A percentile compares a stretch with the other conserved stretches of the same genome.
These are phyloP conservation scores for Metridium senile DNA, from an alignment of 92 coral and sea anemone species.

Conservation along the genomic window DNA sequence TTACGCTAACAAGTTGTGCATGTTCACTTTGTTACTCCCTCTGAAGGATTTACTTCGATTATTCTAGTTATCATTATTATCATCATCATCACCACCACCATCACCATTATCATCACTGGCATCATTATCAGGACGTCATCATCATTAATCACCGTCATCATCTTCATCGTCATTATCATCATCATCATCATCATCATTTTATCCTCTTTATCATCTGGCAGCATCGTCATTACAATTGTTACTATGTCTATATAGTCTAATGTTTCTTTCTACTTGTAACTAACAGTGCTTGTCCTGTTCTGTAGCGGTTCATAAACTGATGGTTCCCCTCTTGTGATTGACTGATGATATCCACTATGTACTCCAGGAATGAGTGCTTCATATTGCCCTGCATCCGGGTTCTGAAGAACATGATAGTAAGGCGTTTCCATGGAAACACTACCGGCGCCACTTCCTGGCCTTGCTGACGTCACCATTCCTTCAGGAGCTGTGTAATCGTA, in stretches of 20 bases:
- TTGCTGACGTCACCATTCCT: background rate
- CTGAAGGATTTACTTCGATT: too few species aligned
- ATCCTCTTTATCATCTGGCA: too few species aligned
- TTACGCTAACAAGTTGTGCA: too few species aligned
- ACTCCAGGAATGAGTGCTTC: background rate
- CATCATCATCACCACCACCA: too few species aligned
- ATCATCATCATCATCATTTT: too few species aligned
- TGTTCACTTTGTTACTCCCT: too few species aligned
- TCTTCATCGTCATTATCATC: too few species aligned
- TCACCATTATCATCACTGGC: too few species aligned
- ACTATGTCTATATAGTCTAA: background rate
- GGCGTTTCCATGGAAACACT: conserved; percentile 1
- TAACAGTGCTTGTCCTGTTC: background rate
- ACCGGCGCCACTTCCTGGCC: background rate
- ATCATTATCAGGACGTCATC: too few species aligned
- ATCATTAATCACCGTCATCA: too few species aligned
- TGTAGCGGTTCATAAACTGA: background rate
- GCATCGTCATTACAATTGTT: background rate
- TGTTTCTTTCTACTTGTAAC: background rate
- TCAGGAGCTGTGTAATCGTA: conserved; percentile 12
- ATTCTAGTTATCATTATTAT: too few species aligned
- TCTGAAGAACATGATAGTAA: conserved; percentile 12
- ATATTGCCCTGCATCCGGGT: conserved; percentile 3
- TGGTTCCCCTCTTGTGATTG: background rate
- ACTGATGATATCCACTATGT: conserved; percentile 1